Evolutionary conservation across 2,888 invertebrate species (phyloP), one percentile per base, ranked within the genome.

Genomic region (Gisinianus flammeolus): DNA sequence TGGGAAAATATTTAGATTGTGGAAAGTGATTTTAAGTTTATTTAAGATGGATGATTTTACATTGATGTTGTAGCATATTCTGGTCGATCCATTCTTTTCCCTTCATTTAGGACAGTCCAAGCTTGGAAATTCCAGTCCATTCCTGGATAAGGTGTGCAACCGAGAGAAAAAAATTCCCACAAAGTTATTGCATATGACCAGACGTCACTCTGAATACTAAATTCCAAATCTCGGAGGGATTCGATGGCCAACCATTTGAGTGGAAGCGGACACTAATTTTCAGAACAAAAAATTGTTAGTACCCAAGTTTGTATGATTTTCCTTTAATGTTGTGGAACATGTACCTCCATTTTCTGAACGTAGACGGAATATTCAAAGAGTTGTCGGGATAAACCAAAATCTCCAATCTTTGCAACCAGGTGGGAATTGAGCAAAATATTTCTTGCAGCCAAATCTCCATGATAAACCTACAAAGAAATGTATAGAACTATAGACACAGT

Each of bases 221-320:
- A 79, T 58, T 79, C 79, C 26, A 76, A 58, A 35, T 79, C 76
- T 56, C 71, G 66, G 5, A 79, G 54, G 2, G 76, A 76, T 28
- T 79, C 79, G 35, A 79, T 76, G 4, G 76, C 52, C 71, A 79
- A 70, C 79, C 79, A 79, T 71, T 79, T 79, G 12, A 79, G 52
- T 19, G 79, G 79, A 5, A 79, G 67, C 0, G 79, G 79, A 30
- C 79, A 79, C 79, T 79, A 30, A 22, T 2, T 22, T 19, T 56
- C 4, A 56, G 4, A n/a, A 28, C 8, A 4, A 44, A 74, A n/a
- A n/a, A n/a, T n/a, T n/a, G n/a, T n/a, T n/a, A n/a, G n/a, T n/a
- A n/a, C n/a, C n/a, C 44, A 22, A 74, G 0, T 26, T 6, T 28
- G 2, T 54, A 67, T n/a, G 22, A 2, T 58, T 58, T 8, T 58